Evolutionary conservation across 2,888 invertebrate species (phyloP), one percentile per base, ranked within the genome.

Genomic region (Xylophagus ater): DNA sequence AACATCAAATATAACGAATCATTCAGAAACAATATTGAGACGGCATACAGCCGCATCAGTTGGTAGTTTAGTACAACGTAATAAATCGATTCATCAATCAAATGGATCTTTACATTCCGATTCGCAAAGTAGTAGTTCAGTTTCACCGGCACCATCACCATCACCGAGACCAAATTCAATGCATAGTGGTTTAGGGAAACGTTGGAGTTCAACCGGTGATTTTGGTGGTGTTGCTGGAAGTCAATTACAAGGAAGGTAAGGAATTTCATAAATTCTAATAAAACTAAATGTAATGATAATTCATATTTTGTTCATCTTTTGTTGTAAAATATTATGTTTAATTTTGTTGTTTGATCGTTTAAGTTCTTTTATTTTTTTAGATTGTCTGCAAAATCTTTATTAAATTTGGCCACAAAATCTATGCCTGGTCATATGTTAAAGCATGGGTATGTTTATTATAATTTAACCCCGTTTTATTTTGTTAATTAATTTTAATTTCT

Each of bases 181-280:
- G 46, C 79, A 79, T 15, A 51, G 44, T 34, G 48, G 49, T 13
- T 70, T 78, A 47, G 71, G 75, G 41, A 85, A 84, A 65, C 67
- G 84, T 40, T 86, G 86, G 86, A 84, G 76, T 56, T 84, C 84
- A 14, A 85, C 85, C 0, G 83, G 84, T 4, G 87, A 87, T 67
- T 87, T 86, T 68, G 77, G 78, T 54, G 66, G 41, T 62, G 37
- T 53, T 18, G 29, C 34, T 9, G 42, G 42, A 12, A 35, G 40
- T 23, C 34, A 37, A 25, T 23, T 40, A 66, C n/a, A 68, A 53
- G 39, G 59, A 56, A 70, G 70, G 70, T 70, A 43, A 42, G 41
- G 29, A 28, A 15, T 19, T 21, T 19, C 4, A 7, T 5, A 15
- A n/a, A 18, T 13, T 14, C 10, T 34, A n/a, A n/a, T n/a, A n/a